These are phyloP conservation scores for Hylia prasina DNA, from an alignment of 2,113 vertebrate species.

Conservation along the genomic window DNA sequence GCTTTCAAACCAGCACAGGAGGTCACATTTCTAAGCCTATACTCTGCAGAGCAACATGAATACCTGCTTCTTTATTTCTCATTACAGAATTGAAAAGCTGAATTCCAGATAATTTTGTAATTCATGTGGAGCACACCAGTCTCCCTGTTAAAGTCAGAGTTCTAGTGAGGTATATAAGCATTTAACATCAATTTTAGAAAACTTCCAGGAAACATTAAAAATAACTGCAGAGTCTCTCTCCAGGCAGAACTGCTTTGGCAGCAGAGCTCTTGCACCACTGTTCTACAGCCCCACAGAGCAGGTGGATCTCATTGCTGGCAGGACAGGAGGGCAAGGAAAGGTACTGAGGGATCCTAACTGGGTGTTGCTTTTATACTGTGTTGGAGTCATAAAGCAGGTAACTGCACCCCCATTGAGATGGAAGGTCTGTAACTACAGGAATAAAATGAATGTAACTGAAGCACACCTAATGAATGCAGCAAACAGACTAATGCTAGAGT, in stretches of 20 bases:
- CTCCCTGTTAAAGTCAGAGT: neutral
- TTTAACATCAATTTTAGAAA: neutral
- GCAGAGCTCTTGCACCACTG: too few relatives aligned
- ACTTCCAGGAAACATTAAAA: neutral
- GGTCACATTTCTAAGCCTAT: neutral
- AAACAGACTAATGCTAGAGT: neutral
- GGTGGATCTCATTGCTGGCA: neutral
- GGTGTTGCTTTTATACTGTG: neutral
- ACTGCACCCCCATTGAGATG: neutral
- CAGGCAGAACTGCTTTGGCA: neutral
- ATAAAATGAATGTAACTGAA: neutral
- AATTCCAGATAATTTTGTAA: neutral
- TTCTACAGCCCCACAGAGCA: neutral
- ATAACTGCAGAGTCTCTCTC: neutral
- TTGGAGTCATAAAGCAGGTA: neutral
- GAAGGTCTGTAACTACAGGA: too few relatives aligned
- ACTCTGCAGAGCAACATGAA: neutral
- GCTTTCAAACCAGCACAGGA: too few relatives aligned
- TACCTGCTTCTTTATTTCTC: neutral
- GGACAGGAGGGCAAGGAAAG: neutral
- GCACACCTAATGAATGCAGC: neutral
- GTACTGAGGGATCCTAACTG: neutral
- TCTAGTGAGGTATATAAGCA: neutral
- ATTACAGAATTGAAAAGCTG: neutral
- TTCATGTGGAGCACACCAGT: neutral